Conservation (phyloP, 2,113 vertebrate genomes). For the Leptobrachium ailaonicum region DNA sequence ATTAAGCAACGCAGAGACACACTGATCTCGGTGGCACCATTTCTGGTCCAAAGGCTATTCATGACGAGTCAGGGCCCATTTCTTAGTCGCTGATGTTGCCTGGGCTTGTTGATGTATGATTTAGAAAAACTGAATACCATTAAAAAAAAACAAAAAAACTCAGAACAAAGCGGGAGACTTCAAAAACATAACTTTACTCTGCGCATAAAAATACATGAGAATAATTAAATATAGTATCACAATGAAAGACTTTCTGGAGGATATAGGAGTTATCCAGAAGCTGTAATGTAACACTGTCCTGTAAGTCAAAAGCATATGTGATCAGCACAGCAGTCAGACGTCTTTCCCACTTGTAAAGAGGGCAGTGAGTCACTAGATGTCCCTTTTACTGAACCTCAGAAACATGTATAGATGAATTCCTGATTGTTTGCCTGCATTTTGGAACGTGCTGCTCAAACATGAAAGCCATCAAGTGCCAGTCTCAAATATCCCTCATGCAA, state of each 20-base stretch:
- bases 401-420: not conserved
- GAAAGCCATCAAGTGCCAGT: not conserved
- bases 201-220: not conserved
- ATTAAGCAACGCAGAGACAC: too few species aligned
- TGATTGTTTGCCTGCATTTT: not conserved
- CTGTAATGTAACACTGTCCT: not conserved
- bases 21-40: too few species aligned
- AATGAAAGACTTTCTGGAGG: not conserved
- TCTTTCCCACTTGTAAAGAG: not conserved
- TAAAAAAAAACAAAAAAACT: too few species aligned
- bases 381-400: not conserved
- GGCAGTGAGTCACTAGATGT: not conserved
- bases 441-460: not conserved
- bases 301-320: not conserved
- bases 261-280: not conserved
- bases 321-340: not conserved
- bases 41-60: too few species aligned
- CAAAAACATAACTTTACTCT: not conserved
- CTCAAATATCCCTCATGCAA: constrained; percentile 65
- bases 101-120: too few species aligned
- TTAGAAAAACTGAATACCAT: too few species aligned
- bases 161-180: not conserved
- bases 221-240: not conserved
- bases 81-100: too few species aligned
- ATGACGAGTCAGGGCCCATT: too few species aligned